Evolutionary conservation across 1,140 invertebrate species (phyloP), one percentile per base, ranked within the genome.

Genomic region (Asobara japonica): DNA sequence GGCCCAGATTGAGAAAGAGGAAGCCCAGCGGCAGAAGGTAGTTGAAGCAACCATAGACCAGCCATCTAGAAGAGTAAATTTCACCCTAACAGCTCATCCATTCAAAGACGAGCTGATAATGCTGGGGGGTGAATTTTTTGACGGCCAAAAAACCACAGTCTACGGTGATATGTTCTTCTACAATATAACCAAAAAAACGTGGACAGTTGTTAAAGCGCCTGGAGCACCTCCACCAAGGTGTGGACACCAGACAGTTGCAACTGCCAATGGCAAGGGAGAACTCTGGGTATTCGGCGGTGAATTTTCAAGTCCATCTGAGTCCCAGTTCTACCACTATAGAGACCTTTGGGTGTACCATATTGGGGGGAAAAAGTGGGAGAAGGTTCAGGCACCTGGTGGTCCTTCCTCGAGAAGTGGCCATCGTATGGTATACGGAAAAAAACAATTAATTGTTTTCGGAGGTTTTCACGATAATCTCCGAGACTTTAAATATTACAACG

Each of bases 321-420:
- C 94, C 30, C 96, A 98, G 83, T 98, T 97, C 85, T 94, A 97
- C 85, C 97, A 98, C 83, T 98, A 97, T 81, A 93, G 92, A 84
- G 96, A 98, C 84, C 87, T 98, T 0, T 98, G 96, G 96, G 91
- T 95, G 18, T 96, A 92, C 82, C 92, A 94, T 81, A 83, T 94
- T 5, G 90, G 90, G 56, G 91, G 92, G 0, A 95, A 94, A 77
- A 92, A 92, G 84, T 98, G 97, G 97, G 93, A 97, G 78, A 96
- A 97, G 89, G 91, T 97, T 69, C 87, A 80, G 75, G 86, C 90
- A 65, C 82, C 91, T 22, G 91, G 94, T 74, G 94, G 93, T 1
- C 96, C 97, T 0, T 94, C 93, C 20, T 89, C 95, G 0, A 89
- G 96, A 72, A 97, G 96, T 84, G 97, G 97, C 0, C 96, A 98